phyloP scores from a whole-genome alignment of 2,113 vertebrate species.

The Scytalopus superciliaris region DNA sequence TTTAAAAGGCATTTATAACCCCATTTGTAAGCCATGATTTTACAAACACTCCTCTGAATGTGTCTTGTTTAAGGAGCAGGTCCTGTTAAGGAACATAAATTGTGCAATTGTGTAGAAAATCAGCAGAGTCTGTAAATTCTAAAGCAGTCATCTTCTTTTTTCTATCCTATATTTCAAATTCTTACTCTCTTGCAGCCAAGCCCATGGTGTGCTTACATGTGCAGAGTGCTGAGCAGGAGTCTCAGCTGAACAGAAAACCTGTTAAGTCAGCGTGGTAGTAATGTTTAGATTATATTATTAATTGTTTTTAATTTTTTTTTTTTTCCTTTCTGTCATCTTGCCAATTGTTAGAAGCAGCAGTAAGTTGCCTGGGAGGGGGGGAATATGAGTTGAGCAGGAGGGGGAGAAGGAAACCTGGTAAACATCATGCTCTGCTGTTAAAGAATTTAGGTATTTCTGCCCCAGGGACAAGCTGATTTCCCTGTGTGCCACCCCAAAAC shows the following conservation, averaged over 20 bases:
- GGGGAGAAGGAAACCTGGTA: neutral
- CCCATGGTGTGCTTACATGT: neutral
- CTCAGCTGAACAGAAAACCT: neutral
- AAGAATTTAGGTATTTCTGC: neutral
- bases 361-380: neutral
- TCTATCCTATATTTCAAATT: neutral
- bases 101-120: neutral
- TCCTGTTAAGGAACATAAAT: neutral
- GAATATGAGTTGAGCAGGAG: neutral
- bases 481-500: neutral
- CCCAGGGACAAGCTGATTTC: neutral
- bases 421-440: neutral
- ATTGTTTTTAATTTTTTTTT: neutral
- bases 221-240: neutral
- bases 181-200: neutral
- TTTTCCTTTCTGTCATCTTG: accelerated
- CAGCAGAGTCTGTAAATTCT: neutral
- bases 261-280: neutral
- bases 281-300: accelerated
- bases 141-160: neutral
- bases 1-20: neutral
- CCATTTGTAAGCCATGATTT: neutral
- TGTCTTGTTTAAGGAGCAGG: neutral
- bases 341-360: neutral
- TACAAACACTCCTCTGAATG: neutral